phyloP scores from a whole-genome alignment of 2,113 vertebrate genomes.

The Odocoileus virginianus region DNA sequence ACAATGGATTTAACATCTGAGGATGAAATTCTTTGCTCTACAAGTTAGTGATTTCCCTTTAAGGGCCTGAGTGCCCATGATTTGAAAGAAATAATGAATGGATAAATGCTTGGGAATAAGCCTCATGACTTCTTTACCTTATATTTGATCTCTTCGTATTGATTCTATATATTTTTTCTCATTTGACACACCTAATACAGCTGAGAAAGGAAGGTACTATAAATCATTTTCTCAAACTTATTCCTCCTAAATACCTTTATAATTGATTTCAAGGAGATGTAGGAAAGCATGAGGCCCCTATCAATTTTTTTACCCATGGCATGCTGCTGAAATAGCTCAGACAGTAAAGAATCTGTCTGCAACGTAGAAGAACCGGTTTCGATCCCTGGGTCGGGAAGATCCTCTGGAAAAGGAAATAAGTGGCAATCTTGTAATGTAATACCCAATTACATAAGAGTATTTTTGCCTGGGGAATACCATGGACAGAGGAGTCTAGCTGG shows the following conservation, averaged over 20 bases:
- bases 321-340: not conserved
- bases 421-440: not conserved
- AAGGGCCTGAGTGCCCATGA: not conserved
- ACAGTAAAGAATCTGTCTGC: not conserved
- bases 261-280: not conserved
- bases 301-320: not conserved
- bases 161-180: not conserved
- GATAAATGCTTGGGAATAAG: not conserved
- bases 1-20: not conserved
- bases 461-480: not conserved
- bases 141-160: not conserved
- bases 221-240: not conserved
- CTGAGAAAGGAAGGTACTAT: not conserved
- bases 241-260: not conserved
- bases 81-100: not conserved
- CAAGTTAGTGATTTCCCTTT: not conserved
- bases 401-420: not conserved
- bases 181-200: not conserved
- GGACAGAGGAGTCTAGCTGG: not conserved
- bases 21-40: not conserved
- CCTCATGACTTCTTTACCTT: not conserved
- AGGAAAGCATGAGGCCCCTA: not conserved
- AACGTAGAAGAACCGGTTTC: not conserved
- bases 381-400: not conserved
- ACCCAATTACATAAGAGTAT: not conserved